Conservation (phyloP, 1,140 invertebrate genomes). For the Pseudomyrmex concolor region DNA sequence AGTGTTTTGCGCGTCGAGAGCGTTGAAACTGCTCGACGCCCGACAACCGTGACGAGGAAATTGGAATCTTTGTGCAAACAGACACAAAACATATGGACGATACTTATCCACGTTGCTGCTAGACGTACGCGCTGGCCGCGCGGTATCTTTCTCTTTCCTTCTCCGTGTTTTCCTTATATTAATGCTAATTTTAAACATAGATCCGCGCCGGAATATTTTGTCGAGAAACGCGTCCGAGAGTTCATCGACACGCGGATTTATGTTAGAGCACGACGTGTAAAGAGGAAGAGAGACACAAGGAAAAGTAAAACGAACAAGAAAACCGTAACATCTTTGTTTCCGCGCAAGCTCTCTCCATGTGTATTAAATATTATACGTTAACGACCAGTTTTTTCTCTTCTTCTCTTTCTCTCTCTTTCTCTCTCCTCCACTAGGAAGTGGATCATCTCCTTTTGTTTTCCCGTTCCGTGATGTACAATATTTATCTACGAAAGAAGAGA, state of each 20-base stretch:
- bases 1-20: neutral
- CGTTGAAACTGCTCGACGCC: neutral
- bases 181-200: conserved; percentile 83
- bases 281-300: neutral
- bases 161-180: conserved; percentile 76
- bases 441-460: neutral
- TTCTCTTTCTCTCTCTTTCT: neutral
- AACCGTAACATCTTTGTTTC: conserved; percentile 8
- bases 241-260: conserved; percentile 44
- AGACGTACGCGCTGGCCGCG: neutral
- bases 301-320: conserved; percentile 24
- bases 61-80: conserved; percentile 50
- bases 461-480: conserved; percentile 3
- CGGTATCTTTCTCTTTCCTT: neutral
- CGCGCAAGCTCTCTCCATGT: neutral
- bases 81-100: neutral
- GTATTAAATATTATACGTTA: conserved; percentile 34
- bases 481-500: conserved; percentile 17
- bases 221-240: neutral
- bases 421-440: neutral
- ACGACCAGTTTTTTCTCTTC: conserved; percentile 7
- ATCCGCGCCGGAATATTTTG: conserved; percentile 60
- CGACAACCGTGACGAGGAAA: conserved; percentile 47
- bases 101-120: conserved; percentile 3
- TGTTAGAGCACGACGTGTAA: neutral